Evolutionary conservation across 1,140 invertebrate species (phyloP), one percentile per base, ranked within the genome.

Genomic region (Archivesica marissinica): DNA sequence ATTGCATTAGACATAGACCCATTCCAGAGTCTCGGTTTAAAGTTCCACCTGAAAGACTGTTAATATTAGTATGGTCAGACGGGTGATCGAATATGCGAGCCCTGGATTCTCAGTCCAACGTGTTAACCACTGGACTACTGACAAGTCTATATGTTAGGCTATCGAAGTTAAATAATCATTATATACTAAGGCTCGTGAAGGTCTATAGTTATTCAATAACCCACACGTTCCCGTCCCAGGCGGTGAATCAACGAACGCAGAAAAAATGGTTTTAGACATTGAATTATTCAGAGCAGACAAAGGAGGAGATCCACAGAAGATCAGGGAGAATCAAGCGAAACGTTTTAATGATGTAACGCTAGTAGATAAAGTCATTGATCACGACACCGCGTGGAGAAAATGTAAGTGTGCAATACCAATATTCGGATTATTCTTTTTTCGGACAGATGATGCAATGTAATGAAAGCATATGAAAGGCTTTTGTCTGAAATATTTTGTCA

Each of bases 231-330:
- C 6, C 4, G 11, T 6, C 4, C 15, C 59, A 30, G 59, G 59
- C 59, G 28, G 54, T 4, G 1, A 4, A 54, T 3, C 23, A n/a
- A n/a, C 50, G 50, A 54, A 59, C n/a, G n/a, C n/a, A 59, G 1
- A 6, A 74, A 94, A 88, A 81, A 99, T 99, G 99, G 99, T 99
- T 64, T 95, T 99, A n/a, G 98, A 99, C 95, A 95, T 99, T 89
- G 99, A 99, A 94, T 94, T 99, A 64, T 99, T 99, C 93, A 97
- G 99, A 54, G 95, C 96, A 2, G 99, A 99, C 89, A 99, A 99
- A 95, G 99, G 99, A 30, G 97, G 97, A 25, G 96, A 98, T 94
- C 97, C 98, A 0, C 96, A 98, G 17, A 96, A 97, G 93, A 96
- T 99, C 30, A 96, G 97, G 20, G 96, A 99, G 91, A 99, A 98